phyloP scores from a whole-genome alignment of 2,888 invertebrate genomes.

The Timema cristinae region DNA sequence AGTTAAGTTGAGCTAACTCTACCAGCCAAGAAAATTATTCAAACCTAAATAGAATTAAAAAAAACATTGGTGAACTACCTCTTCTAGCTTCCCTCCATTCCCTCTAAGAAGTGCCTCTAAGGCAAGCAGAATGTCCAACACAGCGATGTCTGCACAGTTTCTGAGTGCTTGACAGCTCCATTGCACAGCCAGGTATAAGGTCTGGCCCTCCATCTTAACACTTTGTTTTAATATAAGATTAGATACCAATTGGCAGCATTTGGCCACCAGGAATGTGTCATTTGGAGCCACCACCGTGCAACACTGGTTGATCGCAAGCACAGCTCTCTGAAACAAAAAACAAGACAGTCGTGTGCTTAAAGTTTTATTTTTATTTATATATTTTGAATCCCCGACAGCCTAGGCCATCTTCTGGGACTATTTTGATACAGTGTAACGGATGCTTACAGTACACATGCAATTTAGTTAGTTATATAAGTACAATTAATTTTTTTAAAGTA shows the following conservation, averaged over 20 bases:
- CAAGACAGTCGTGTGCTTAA: not conserved
- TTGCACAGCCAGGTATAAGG: constrained; percentile 37
- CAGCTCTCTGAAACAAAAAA: constrained; percentile 31
- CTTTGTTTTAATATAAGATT: constrained; percentile 48
- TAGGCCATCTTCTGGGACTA: no score
- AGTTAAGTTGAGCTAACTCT: no score
- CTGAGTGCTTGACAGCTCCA: constrained; percentile 45
- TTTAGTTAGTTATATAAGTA: no score
- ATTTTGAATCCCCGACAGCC: no score
- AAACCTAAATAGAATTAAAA: no score
- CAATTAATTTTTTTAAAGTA: no score
- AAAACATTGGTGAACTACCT: constrained; percentile 24
- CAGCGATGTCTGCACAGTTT: constrained; percentile 37
- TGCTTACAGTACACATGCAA: no score
- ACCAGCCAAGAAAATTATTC: no score
- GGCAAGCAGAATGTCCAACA: constrained; percentile 42
- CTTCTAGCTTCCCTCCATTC: constrained; percentile 33
- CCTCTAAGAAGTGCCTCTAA: constrained; percentile 43
- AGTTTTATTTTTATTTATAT: no score
- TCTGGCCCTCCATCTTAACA: constrained; percentile 45
- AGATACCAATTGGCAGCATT: constrained; percentile 55
- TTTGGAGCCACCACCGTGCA: constrained; percentile 40
- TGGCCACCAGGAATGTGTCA: constrained; percentile 54
- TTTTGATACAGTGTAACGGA: no score
- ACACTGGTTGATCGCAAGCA: constrained; percentile 32